Evolutionary conservation across 2,113 vertebrate species (phyloP).

Genomic region (Origma solitaria): DNA sequence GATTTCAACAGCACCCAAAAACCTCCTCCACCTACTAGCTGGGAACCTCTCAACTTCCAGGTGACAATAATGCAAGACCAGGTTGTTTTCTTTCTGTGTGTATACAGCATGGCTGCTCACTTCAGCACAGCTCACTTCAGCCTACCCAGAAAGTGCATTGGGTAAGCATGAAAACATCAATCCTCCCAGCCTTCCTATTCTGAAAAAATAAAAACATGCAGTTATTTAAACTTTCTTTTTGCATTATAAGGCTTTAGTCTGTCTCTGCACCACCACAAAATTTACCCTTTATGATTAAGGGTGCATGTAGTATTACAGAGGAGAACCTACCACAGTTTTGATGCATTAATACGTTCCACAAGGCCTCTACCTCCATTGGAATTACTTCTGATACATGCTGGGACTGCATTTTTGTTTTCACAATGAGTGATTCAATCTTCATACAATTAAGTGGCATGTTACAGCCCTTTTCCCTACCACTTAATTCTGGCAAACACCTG

Average conservation of each 20-base stretch:
- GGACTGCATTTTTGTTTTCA: background rate
- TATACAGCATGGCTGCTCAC: background rate
- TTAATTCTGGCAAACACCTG: background rate
- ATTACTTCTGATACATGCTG: background rate
- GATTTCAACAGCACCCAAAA: background rate
- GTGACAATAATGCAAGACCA: background rate
- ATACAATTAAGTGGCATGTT: background rate
- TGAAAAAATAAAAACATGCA: background rate
- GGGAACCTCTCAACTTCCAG: background rate
- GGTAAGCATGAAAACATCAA: background rate
- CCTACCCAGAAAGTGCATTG: background rate
- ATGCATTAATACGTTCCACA: background rate
- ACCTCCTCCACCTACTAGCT: fast-evolving
- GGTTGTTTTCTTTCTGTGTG: background rate
- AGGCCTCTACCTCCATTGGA: background rate
- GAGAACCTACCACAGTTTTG: background rate
- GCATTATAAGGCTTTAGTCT: background rate
- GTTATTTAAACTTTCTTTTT: background rate
- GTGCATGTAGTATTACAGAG: background rate
- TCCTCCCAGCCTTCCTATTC: background rate
- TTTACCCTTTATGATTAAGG: background rate
- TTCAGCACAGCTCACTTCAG: background rate
- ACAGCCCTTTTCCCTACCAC: background rate
- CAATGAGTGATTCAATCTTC: background rate
- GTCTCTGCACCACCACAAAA: background rate